phyloP scores from a whole-genome alignment of 2,113 vertebrate genomes.

The Mirounga angustirostris region DNA sequence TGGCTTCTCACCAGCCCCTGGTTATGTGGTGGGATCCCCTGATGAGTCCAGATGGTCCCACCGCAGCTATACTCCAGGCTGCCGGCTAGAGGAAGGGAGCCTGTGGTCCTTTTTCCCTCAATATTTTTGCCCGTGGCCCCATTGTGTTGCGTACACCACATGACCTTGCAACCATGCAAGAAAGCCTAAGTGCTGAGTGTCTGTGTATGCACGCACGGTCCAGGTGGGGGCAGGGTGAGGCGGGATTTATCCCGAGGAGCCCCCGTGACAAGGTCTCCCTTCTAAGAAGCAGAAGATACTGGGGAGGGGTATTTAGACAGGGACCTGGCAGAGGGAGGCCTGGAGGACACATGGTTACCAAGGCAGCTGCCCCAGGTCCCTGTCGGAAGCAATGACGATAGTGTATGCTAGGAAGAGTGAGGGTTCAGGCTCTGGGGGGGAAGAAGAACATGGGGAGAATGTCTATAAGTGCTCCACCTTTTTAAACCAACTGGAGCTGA shows the following conservation, averaged over 20 bases:
- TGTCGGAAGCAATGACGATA: neutral
- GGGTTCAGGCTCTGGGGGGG: neutral
- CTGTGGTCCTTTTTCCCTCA: no score
- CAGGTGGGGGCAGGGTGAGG: neutral
- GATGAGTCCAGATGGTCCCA: neutral
- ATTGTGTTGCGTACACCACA: neutral
- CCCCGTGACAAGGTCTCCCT: neutral
- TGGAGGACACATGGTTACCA: neutral
- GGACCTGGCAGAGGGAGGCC: neutral
- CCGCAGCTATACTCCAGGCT: neutral
- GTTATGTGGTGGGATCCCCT: neutral
- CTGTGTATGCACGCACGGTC: rapidly evolving
- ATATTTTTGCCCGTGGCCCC: neutral
- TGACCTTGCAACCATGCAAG: neutral
- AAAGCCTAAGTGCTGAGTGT: neutral
- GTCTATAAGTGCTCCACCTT: neutral
- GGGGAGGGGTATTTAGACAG: neutral
- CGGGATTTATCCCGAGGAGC: neutral
- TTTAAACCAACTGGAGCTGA: neutral
- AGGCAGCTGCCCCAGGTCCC: neutral
- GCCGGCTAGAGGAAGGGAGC: neutral
- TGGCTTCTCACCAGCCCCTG: neutral
- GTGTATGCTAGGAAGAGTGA: neutral
- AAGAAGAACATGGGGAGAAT: neutral
- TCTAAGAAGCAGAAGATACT: neutral